These are phyloP conservation scores for Sinopyrophorus schimmeli DNA, from an alignment of 2,888 invertebrate species.

Conservation along the genomic window DNA sequence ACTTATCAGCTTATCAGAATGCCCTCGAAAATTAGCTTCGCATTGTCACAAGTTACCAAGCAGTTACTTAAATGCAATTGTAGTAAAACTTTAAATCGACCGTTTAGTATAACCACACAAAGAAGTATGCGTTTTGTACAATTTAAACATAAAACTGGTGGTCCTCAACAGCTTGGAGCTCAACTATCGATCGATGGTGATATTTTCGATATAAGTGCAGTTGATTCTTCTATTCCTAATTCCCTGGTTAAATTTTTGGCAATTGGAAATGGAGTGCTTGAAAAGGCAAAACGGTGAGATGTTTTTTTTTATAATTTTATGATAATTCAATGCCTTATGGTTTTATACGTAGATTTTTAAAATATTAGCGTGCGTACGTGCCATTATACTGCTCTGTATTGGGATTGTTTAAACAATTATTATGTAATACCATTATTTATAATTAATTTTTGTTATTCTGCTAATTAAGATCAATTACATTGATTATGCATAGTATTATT, in stretches of 20 bases:
- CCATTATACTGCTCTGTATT: no score
- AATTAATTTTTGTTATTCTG: no score
- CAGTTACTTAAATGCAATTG: conserved; percentile 5
- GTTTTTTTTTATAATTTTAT: background rate
- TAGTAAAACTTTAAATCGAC: conserved; percentile 34
- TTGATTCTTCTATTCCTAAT: conserved; percentile 61
- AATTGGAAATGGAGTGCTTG: conserved; percentile 55
- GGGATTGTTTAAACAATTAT: no score
- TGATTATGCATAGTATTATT: no score
- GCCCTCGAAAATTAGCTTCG: conserved; percentile 18
- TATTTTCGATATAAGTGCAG: conserved; percentile 65
- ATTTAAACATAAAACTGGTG: conserved; percentile 63
- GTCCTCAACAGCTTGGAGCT: conserved; percentile 67
- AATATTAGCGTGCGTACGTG: no score
- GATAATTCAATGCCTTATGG: no score
- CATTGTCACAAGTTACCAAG: conserved; percentile 10
- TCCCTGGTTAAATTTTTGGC: conserved; percentile 60
- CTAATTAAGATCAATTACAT: no score
- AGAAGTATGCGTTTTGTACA: conserved; percentile 72
- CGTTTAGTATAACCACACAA: conserved; percentile 44
- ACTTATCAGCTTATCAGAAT: no score
- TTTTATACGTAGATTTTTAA: no score
- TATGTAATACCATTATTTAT: no score
- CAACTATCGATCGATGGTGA: conserved; percentile 62
- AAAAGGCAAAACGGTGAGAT: conserved; percentile 58